Evolutionary conservation across 2,797 vertebrate species (phyloP), one percentile per base, ranked within the genome.

Genomic region (Ispidina picta): DNA sequence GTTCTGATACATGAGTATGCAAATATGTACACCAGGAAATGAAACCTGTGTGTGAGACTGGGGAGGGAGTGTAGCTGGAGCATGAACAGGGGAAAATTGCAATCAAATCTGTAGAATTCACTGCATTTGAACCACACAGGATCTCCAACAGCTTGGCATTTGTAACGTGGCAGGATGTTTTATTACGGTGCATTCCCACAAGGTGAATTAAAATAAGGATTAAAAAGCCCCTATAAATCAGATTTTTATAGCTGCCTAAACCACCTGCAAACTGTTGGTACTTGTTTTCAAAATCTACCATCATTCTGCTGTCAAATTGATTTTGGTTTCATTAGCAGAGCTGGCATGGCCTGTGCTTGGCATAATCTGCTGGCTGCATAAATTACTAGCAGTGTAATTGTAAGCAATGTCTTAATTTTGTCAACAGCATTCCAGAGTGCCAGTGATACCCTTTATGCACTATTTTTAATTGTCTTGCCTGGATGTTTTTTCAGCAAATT

Each of bases 181-280:
- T 96, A 95, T 93, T 79, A 44, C 0, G 3, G 80, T 52, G 46
- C 86, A 23, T 94, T 96, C 94, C 94, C 94, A 95, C 86, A 97
- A 96, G 95, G 96, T 96, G 95, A 96, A 96, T 96, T 97, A 95
- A 96, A 95, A 84, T 82, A 93, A 96, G 93, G 85, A 96, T 93
- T 96, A 93, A 95, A 97, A 96, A 91, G 77, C 58, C 43, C 49
- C 83, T 64, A 73, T 96, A 95, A 97, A 97, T 97, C 96, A 96
- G 79, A 71, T 88, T 96, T 58, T 96, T 96, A 96, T 95, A 62
- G 95, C 96, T 88, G 89, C 93, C 85, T 92, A 83, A 94, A 94
- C 92, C 90, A 96, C 96, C 95, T 97, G 92, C 95, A 97, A 95
- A 95, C 84, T 59, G 85, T 89, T 95, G 94, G 94, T 94, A 72